Conservation (phyloP, 2,888 invertebrate genomes). For the Coleophora flavipennella region DNA sequence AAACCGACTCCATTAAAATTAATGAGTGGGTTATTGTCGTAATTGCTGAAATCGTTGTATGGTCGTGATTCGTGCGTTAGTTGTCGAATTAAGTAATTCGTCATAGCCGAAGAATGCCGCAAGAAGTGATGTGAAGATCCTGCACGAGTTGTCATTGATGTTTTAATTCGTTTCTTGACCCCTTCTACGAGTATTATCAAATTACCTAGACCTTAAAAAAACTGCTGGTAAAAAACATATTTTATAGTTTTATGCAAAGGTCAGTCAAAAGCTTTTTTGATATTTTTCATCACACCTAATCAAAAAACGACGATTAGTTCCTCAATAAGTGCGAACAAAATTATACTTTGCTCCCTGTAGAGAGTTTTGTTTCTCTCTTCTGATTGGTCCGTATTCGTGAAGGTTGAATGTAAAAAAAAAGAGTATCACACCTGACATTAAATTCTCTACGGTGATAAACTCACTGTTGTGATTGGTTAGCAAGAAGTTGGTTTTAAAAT, state of each 20-base stretch:
- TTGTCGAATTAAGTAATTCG: slow-evolving; percentile 17
- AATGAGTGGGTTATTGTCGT: slow-evolving; percentile 10
- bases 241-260: slow-evolving; percentile 4
- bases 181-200: slow-evolving; percentile 29
- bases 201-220: slow-evolving; percentile 32
- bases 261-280: slow-evolving; percentile 9
- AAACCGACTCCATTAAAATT: slow-evolving; percentile 7
- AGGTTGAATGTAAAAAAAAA: no score
- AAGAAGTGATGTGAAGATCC: slow-evolving; percentile 30
- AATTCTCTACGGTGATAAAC: no score
- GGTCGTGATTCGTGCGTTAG: slow-evolving; percentile 12
- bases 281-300: no score
- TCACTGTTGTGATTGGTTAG: no score
- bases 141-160: slow-evolving; percentile 38
- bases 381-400: no score
- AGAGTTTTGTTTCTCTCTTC: no score
- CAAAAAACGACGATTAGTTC: no score
- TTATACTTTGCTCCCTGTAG: no score
- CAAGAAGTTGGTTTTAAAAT: no score
- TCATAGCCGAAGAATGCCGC: slow-evolving; percentile 24
- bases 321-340: no score
- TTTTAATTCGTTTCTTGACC: slow-evolving; percentile 45
- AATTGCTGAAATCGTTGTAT: slow-evolving; percentile 15
- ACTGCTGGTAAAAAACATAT: slow-evolving; percentile 8
- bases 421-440: no score